Percentiles rank a stretch among this genome's conserved stretches.
Evolutionary conservation across 2,797 vertebrate genomes (phyloP).

Genomic region (Phoebastria nigripes): DNA sequence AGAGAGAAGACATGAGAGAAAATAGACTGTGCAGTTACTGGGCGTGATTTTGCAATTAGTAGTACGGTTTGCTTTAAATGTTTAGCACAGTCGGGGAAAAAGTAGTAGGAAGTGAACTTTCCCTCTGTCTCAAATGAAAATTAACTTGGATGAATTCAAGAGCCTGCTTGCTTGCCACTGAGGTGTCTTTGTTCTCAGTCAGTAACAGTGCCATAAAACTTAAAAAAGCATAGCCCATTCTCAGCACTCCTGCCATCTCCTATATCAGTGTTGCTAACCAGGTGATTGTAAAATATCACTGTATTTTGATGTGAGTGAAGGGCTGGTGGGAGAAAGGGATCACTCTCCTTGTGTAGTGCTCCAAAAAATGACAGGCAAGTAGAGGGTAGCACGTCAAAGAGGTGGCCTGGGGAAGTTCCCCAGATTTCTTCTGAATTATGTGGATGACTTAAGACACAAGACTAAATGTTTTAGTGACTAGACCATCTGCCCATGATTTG

Average conservation of each 20-base stretch:
- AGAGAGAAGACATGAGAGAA: neutral
- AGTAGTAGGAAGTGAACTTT: slow-evolving; percentile 13
- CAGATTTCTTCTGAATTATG: neutral
- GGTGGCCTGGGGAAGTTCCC: neutral
- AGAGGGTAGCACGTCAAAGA: neutral
- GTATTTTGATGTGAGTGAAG: neutral
- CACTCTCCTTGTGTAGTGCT: neutral
- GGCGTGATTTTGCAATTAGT: neutral
- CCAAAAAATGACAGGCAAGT: neutral
- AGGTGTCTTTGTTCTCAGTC: neutral
- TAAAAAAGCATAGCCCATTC: neutral
- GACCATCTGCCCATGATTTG: neutral
- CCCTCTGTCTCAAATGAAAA: neutral
- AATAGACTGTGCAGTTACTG: neutral
- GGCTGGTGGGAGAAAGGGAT: neutral
- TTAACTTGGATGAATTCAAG: neutral
- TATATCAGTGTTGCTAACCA: neutral
- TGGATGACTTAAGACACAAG: neutral
- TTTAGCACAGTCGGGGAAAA: neutral
- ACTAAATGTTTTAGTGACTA: neutral
- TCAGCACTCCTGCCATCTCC: neutral
- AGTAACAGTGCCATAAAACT: neutral
- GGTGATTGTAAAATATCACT: neutral
- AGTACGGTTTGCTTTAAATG: neutral
- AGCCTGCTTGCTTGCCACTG: neutral